Conservation (phyloP, 2,888 invertebrate species). For the Leucania comma region DNA sequence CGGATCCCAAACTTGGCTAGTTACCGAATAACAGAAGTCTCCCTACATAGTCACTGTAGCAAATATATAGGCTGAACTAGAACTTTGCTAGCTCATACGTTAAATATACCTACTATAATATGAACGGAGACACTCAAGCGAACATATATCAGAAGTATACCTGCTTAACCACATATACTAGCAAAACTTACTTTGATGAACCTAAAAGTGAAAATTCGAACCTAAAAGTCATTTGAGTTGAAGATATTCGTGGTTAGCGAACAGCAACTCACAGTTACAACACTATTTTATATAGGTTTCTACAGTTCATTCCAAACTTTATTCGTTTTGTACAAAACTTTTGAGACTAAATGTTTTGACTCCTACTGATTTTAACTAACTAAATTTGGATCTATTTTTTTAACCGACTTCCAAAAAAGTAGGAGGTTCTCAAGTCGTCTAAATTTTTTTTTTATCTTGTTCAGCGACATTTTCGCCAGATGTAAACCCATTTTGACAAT, state of each 20-base stretch:
- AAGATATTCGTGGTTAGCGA: neutral
- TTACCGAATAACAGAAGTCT: slow-evolving; percentile 6
- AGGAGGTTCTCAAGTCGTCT: too few species aligned
- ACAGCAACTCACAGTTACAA: neutral
- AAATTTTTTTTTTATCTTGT: too few species aligned
- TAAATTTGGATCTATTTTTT: neutral
- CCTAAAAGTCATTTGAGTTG: slow-evolving; percentile 4
- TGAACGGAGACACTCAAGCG: slow-evolving; percentile 6
- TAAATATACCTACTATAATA: slow-evolving; percentile 1
- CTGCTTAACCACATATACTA: neutral
- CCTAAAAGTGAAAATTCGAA: slow-evolving; percentile 19
- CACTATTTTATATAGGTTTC: neutral
- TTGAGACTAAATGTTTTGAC: slow-evolving; percentile 3
- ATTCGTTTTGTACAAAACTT: slow-evolving; percentile 15
- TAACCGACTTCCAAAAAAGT: too few species aligned
- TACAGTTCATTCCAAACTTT: slow-evolving; percentile 25
- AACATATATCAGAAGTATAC: slow-evolving; percentile 3
- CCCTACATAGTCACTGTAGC: slow-evolving; percentile 1
- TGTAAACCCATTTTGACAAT: too few species aligned
- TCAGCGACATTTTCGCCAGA: too few species aligned
- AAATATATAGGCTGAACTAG: slow-evolving; percentile 27
- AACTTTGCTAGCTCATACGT: slow-evolving; percentile 13
- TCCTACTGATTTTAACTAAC: neutral
- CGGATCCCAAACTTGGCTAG: neutral
- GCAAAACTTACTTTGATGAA: slow-evolving; percentile 16